A percentile compares a stretch with the other conserved stretches of the same genome.
Conservation (phyloP, 2,797 vertebrate species). For the Acrossocheilus fasciatus region DNA sequence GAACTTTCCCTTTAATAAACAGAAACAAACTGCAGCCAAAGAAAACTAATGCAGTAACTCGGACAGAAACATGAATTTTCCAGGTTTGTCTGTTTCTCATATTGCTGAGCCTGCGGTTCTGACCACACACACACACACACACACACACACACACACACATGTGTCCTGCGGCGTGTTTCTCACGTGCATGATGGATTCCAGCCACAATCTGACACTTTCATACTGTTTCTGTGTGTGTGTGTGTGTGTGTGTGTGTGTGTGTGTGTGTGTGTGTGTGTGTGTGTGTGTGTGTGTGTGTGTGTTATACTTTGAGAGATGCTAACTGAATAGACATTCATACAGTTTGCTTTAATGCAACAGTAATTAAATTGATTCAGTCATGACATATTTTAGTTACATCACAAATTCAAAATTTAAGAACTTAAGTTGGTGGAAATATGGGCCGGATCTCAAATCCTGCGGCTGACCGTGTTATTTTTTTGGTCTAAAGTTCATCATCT, state of each 20-base stretch:
- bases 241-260: background rate
- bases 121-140: constrained; percentile 7
- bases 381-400: background rate
- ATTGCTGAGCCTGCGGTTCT: constrained; percentile 20
- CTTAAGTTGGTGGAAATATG: too few relatives aligned
- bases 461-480: background rate
- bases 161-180: background rate
- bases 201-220: constrained; percentile 3
- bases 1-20: background rate
- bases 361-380: too few relatives aligned
- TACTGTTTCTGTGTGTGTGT: background rate
- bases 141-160: background rate
- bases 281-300: background rate
- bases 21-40: background rate
- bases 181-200: background rate
- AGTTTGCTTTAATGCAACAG: background rate
- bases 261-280: background rate
- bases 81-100: constrained; percentile 28
- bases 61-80: constrained; percentile 13
- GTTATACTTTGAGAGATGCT: background rate
- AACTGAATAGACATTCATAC: background rate
- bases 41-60: constrained; percentile 7
- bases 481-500: too few relatives aligned
- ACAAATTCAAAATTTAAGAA: too few relatives aligned
- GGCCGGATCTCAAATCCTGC: too few relatives aligned